Base-by-base conservation (phyloP, 2,888 invertebrate genomes). In the Nemurella pictetii region DNA sequence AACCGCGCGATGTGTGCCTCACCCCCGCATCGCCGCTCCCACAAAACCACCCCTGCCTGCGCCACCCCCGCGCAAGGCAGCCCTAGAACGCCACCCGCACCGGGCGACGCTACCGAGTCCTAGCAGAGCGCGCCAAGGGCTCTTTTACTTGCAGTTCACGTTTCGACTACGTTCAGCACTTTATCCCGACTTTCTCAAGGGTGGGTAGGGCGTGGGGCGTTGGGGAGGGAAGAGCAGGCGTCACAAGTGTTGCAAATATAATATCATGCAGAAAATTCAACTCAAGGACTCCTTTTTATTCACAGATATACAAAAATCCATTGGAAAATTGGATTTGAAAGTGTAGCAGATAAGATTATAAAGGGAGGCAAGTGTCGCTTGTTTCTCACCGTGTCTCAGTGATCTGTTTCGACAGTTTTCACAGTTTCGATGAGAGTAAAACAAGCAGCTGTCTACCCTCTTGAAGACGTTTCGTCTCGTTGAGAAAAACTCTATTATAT, bases 81-180 rank as follows among this genome's bases (percentile, higher is more conserved):
- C n/a, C n/a, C n/a, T n/a, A n/a, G n/a, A n/a, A n/a, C n/a, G n/a
- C 55, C 55, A 3, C 20, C 12, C 35, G 4, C 35, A 7, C 5
- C 5, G 35, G 35, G 55, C 55, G 55, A 55, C 20, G 55, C 20
- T 12, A 12, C 20, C 15, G 55, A 12, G 55, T 12, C 55, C 55
- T 55, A 20, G 20, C 15, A 80, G 36, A 29, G n/a, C 26, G 2
- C 25, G 32, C 29, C 26, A 27, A 78, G 30, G 78, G 78, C 78
- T 80, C 28, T 29, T 28, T 27, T 25, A 20, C 80, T 80, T 26
- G 25, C 80, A 27, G 36, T 35, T 32, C 80, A 80, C 80, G 80
- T 35, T 27, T 27, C 25, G 36, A 55, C 55, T 55, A 55, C 55
- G 55, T 55, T 55, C 55, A 55, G 55, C 55, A 55, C 55, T 55